Percentiles rank a stretch among this genome's conserved stretches.
Conservation (phyloP, 1,140 invertebrate species). For the Paralvinella palmiformis region DNA sequence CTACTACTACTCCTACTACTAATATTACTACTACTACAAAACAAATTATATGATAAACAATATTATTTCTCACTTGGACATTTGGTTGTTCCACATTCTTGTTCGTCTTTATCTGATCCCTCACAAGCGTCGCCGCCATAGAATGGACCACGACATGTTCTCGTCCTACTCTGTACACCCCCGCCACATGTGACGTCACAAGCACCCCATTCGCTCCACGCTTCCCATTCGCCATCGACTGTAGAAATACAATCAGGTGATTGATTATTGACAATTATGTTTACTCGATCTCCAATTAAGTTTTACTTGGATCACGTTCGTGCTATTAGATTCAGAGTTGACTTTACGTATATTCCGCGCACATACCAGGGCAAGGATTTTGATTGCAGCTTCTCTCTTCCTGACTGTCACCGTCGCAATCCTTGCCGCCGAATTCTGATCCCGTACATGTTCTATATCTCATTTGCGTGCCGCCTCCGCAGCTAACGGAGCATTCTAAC, state of each 20-base stretch:
- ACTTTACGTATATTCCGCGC: background rate
- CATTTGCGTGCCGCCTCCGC: conserved; percentile 73
- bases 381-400: conserved; percentile 27
- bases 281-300: background rate
- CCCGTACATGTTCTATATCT: conserved; percentile 45
- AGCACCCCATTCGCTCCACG: conserved; percentile 24
- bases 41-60: no score
- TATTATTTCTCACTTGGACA: background rate
- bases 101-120: conserved; percentile 3
- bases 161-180: conserved; percentile 14
- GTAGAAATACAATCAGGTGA: no score
- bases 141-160: conserved; percentile 26
- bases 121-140: conserved; percentile 16
- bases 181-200: conserved; percentile 30
- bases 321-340: no score
- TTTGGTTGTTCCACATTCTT: background rate
- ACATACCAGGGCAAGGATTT: conserved; percentile 33
- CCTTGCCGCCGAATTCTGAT: background rate
- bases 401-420: conserved; percentile 29
- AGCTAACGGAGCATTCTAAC: conserved; percentile 79
- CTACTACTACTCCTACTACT: no score
- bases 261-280: no score
- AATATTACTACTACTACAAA: no score
- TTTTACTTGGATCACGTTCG: no score
- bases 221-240: conserved; percentile 29